Base-by-base conservation (phyloP, 2,797 vertebrate species). In the Tokudaia tokunoshimensis region DNA sequence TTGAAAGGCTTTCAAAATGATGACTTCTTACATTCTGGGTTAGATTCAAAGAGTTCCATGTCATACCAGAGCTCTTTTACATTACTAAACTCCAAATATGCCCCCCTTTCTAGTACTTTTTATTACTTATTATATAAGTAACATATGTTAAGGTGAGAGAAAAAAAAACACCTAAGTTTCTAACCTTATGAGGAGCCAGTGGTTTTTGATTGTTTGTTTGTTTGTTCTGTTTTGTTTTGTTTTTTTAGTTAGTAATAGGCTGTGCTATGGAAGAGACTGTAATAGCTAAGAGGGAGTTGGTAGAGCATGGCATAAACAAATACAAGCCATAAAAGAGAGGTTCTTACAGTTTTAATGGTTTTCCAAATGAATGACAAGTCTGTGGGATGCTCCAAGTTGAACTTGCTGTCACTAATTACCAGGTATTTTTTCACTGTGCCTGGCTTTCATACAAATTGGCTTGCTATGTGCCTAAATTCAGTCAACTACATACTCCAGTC, bases 351-450 rank as follows among this genome's bases (percentile, higher is more conserved):
- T 70, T 70, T 83, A 92, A 89, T 95, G 19, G 75, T 26, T 92
- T 95, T 95, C 88, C 47, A 87, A 65, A 84, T 78, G 61, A 90
- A 74, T 91, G 89, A 92, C 72, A 92, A 89, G 74, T 86, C 90
- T 79, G 47, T 50, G n/a, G 70, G 41, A 3, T 44, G 79, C 57
- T 92, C 70, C 63, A 55, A 44, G 59, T 86, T 65, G 65, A 92
- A 61, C 6, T 22, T 52, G 79, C 85, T 85, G 1, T 44, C 57
- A 11, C 76, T 94, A 81, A 97, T 95, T 94, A 94, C 70, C 76
- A 84, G 92, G 59, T 78, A 81, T 50, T 81, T 92, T 94, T 89
- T 79, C 34, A 57, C 72, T 89, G 94, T 65, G 37, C 57, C 75
- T 91, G 92, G 34, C 63, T 94, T 75, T 86, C 57, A 34, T 29